Percentiles rank a stretch among this genome's conserved stretches.
phyloP scores from a whole-genome alignment of 2,888 invertebrate species.

The Thymelicus lineola region DNA sequence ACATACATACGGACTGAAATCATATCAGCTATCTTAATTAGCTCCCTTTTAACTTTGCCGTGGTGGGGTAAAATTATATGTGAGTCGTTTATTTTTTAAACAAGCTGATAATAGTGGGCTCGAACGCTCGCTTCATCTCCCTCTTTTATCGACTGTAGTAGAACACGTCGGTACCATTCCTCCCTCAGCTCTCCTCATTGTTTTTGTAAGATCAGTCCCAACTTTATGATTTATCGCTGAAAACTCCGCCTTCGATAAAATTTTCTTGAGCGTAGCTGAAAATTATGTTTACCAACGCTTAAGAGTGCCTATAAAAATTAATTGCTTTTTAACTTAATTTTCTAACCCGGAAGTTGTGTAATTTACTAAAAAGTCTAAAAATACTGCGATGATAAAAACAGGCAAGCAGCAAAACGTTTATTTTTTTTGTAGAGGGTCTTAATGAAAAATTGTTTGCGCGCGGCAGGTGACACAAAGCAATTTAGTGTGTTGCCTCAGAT shows the following conservation, averaged over 20 bases:
- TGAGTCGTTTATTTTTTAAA: too few relatives aligned
- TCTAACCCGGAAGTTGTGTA: constrained; percentile 28
- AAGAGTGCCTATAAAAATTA: constrained; percentile 35
- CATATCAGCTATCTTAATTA: too few relatives aligned
- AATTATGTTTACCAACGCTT: constrained; percentile 32
- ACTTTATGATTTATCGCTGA: constrained; percentile 50
- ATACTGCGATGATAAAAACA: not conserved
- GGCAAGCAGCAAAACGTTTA: constrained; percentile 11
- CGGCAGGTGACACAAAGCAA: constrained; percentile 47
- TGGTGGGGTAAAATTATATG: too few relatives aligned
- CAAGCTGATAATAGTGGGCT: not conserved
- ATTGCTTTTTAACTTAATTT: constrained; percentile 39
- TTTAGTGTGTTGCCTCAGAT: constrained; percentile 43
- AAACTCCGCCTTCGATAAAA: constrained; percentile 43
- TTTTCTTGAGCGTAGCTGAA: constrained; percentile 39
- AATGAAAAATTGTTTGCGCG: constrained; percentile 59
- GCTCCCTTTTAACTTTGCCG: too few relatives aligned
- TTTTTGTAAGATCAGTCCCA: constrained; percentile 46
- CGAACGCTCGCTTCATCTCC: not conserved
- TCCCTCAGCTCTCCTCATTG: constrained; percentile 47
- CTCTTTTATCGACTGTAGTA: not conserved
- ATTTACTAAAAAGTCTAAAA: constrained; percentile 8
- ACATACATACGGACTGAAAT: too few relatives aligned
- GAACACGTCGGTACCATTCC: constrained; percentile 38
- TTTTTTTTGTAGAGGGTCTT: constrained; percentile 40